A percentile compares a stretch with the other conserved stretches of the same genome.
Evolutionary conservation across 2,113 vertebrate species (phyloP).

Genomic region (Acinonyx jubatus): DNA sequence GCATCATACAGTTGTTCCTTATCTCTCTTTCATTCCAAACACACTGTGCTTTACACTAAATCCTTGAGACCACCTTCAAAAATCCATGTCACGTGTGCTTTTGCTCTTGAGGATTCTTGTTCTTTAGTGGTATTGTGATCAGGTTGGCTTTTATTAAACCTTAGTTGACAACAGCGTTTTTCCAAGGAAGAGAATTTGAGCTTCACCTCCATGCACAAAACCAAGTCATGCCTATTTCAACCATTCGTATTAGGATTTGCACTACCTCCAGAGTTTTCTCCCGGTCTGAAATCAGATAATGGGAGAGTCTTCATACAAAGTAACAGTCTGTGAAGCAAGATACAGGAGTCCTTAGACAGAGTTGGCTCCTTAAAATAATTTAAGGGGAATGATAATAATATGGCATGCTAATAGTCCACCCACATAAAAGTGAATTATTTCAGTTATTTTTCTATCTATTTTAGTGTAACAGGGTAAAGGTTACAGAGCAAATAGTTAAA

Average conservation of each 20-base stretch:
- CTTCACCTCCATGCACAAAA: not conserved
- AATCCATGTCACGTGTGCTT: not conserved
- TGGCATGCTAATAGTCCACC: not conserved
- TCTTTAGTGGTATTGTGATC: not conserved
- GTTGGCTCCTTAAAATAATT: not conserved
- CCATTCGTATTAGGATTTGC: not conserved
- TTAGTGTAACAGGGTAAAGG: not conserved
- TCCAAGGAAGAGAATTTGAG: not conserved
- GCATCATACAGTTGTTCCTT: not conserved
- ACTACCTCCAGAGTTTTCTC: not conserved
- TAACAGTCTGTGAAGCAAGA: not conserved
- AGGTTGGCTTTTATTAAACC: not conserved
- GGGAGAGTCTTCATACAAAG: not conserved
- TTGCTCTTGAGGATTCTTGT: not conserved
- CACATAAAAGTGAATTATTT: constrained; percentile 43
- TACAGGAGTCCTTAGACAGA: not conserved
- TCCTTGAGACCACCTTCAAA: constrained; percentile 2
- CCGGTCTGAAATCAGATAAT: constrained; percentile 21
- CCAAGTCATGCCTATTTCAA: not conserved
- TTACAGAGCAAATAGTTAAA: constrained; percentile 9
- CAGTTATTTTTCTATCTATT: not conserved
- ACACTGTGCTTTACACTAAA: not conserved
- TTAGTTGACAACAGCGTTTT: not conserved
- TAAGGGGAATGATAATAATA: not conserved
- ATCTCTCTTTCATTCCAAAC: not conserved